A percentile compares a stretch with the other conserved stretches of the same genome.
phyloP scores from a whole-genome alignment of 2,797 vertebrate species.

The Apogon talboti region DNA sequence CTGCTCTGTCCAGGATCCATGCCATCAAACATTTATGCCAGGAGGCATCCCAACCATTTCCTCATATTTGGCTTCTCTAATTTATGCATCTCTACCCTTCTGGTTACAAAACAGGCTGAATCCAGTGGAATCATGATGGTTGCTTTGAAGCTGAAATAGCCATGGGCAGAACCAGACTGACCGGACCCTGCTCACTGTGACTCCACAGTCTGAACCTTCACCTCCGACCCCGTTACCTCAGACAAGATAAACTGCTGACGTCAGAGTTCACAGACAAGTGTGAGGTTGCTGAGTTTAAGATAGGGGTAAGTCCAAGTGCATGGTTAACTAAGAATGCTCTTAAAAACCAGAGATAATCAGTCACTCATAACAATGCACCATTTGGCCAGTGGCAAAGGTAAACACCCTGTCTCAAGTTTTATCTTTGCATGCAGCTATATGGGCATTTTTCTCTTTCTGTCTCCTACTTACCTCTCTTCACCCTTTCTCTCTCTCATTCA shows the following conservation, averaged over 20 bases:
- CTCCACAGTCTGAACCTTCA: slow-evolving; percentile 73
- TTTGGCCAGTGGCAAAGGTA: slow-evolving; percentile 38
- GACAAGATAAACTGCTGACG: slow-evolving; percentile 19
- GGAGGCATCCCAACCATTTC: slow-evolving; percentile 61
- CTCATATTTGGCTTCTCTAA: slow-evolving; percentile 60
- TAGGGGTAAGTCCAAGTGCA: slow-evolving; percentile 24
- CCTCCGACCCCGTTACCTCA: slow-evolving; percentile 34
- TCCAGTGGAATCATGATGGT: slow-evolving; percentile 74
- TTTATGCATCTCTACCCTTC: slow-evolving; percentile 49
- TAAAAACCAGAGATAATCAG: slow-evolving; percentile 56
- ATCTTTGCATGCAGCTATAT: slow-evolving; percentile 39
- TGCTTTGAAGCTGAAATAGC: slow-evolving; percentile 73
- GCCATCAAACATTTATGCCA: slow-evolving; percentile 43
- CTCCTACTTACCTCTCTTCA: slow-evolving; percentile 24
- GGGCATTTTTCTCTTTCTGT: slow-evolving; percentile 14
- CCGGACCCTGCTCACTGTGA: slow-evolving; percentile 72
- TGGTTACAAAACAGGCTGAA: slow-evolving; percentile 69
- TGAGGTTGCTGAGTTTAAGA: slow-evolving; percentile 40
- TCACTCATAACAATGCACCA: slow-evolving; percentile 35
- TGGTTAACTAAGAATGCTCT: slow-evolving; percentile 42
- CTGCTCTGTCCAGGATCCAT: slow-evolving; percentile 28
- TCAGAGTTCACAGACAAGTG: slow-evolving; percentile 23
- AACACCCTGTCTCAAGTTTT: slow-evolving; percentile 52
- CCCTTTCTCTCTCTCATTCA: slow-evolving; percentile 43
- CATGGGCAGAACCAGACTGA: slow-evolving; percentile 60